These are phyloP conservation scores for Semicossyphus pulcher DNA, from an alignment of 2,113 vertebrate species.

Conservation along the genomic window DNA sequence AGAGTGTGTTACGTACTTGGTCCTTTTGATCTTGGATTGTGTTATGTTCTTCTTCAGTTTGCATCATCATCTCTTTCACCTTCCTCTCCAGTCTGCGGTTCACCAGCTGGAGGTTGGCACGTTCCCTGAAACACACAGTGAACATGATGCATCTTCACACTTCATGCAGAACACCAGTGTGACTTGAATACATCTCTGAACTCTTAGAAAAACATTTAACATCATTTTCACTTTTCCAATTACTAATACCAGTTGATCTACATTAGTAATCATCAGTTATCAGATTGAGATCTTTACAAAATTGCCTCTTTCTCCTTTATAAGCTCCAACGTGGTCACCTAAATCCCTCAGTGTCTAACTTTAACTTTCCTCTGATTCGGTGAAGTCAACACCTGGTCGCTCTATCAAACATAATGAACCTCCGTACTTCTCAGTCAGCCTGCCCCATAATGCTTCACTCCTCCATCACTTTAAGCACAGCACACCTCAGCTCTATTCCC, in stretches of 20 bases:
- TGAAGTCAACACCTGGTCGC: background rate
- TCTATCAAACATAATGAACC: background rate
- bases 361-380: background rate
- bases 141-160: background rate
- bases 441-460: background rate
- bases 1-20: conserved; percentile 79
- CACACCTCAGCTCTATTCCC: conserved; percentile 10
- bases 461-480: conserved; percentile 3
- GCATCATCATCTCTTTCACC: conserved; percentile 96
- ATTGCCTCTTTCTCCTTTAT: too few species aligned
- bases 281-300: background rate
- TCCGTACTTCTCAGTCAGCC: too few species aligned
- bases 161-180: background rate
- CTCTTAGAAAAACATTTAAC: too few species aligned
- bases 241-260: too few species aligned
- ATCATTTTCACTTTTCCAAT: too few species aligned
- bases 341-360: conserved; percentile 11
- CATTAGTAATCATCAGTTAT: too few species aligned
- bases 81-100: conserved; percentile 96
- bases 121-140: conserved; percentile 85
- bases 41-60: conserved; percentile 94
- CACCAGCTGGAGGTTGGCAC: conserved; percentile 89
- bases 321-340: too few species aligned
- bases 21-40: conserved; percentile 95
- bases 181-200: background rate